Conservation (phyloP, 2,113 vertebrate genomes). For the Calidris pygmaea region DNA sequence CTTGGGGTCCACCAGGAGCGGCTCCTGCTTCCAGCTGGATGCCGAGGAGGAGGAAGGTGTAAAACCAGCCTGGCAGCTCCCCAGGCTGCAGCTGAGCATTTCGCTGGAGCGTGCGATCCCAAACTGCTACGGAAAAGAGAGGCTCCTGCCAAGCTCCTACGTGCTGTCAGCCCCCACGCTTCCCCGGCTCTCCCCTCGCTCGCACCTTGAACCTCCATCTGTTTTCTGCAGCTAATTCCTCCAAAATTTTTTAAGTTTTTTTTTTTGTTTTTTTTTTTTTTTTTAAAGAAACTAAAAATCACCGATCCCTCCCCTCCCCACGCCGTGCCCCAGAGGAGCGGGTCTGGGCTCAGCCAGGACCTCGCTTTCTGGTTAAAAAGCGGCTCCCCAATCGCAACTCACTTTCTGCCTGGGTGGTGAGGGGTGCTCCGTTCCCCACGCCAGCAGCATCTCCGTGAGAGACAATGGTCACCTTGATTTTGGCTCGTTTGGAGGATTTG, state of each 20-base stretch:
- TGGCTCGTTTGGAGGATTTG: conserved; percentile 91
- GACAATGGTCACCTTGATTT: conserved; percentile 96
- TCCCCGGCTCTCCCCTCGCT: not conserved
- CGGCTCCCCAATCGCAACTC: conserved; percentile 18
- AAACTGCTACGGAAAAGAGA: not conserved
- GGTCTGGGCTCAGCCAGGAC: not conserved
- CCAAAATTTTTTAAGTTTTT: not conserved
- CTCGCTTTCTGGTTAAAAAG: not conserved
- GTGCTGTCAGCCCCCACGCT: not conserved
- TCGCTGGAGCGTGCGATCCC: fast-evolving
- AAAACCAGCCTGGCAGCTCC: not conserved
- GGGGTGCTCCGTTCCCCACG: conserved; percentile 55
- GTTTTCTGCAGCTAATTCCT: not conserved
- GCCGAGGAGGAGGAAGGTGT: not conserved
- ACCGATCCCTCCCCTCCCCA: not conserved
- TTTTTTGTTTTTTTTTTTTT: no score
- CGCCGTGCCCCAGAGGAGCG: not conserved
- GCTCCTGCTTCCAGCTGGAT: not conserved
- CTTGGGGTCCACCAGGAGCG: fast-evolving
- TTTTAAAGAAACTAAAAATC: no score
- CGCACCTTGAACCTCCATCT: not conserved
- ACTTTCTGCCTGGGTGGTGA: conserved; percentile 82
- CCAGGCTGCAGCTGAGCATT: fast-evolving
- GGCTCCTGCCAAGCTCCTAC: not conserved
- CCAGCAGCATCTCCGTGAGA: conserved; percentile 86